These are phyloP conservation scores for Phoxinus dragarum DNA, from an alignment of 2,797 vertebrate species.

Conservation along the genomic window DNA sequence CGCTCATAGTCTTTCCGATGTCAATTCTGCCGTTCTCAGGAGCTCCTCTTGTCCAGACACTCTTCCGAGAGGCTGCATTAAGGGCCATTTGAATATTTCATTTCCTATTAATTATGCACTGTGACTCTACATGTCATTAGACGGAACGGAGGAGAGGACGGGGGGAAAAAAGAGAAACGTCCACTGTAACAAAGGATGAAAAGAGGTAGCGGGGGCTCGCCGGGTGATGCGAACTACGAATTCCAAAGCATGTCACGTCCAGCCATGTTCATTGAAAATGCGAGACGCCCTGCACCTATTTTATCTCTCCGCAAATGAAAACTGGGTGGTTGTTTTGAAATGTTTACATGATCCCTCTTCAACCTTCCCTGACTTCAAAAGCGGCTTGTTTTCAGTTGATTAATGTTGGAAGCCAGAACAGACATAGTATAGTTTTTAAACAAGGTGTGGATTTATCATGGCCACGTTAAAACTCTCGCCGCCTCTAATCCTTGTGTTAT, in stretches of 20 bases:
- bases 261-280: conserved; percentile 90
- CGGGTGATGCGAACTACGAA: conserved; percentile 89
- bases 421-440: conserved; percentile 69
- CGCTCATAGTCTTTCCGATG: conserved; percentile 86
- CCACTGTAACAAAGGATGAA: conserved; percentile 99
- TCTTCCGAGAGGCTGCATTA: conserved; percentile 97
- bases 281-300: conserved; percentile 90
- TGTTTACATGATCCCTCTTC: conserved; percentile 71
- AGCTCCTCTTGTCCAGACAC: conserved; percentile 90
- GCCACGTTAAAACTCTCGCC: conserved; percentile 57
- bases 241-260: conserved; percentile 97
- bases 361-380: conserved; percentile 63
- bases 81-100: conserved; percentile 99
- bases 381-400: conserved; percentile 71
- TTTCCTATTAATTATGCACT: conserved; percentile 99
- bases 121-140: conserved; percentile 99
- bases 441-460: conserved; percentile 52
- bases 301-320: conserved; percentile 88
- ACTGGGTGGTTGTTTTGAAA: conserved; percentile 83
- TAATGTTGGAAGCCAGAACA: conserved; percentile 67
- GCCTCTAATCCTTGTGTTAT: conserved; percentile 57
- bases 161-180: conserved; percentile 84
- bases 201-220: conserved; percentile 88
- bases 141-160: conserved; percentile 60
- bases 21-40: conserved; percentile 85